Evolutionary conservation across 2,888 invertebrate genomes (phyloP), one percentile per base, ranked within the genome.

Genomic region (Halictus quadricinctus): DNA sequence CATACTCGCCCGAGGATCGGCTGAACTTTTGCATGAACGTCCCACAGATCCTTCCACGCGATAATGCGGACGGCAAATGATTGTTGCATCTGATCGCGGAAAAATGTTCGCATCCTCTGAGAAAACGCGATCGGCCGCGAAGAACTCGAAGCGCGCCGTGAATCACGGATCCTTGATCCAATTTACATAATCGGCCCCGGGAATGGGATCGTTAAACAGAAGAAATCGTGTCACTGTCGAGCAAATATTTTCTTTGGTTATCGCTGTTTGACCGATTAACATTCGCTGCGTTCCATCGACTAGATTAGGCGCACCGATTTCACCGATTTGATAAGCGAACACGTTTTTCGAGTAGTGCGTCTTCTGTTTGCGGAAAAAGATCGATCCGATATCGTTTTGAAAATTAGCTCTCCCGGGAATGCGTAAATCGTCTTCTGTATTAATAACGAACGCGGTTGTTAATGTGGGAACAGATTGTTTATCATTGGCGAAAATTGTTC

Each of bases 341-440:
- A 69, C 36, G 36, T 79, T 79, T 79, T 79, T 74, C 54, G 15
- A 18, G n/a, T 46, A 73, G 66, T 13, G 21, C 13, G 60, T 13
- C n/a, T 1, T 25, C 1, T 60, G 25, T 60, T 25, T 60, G 10
- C 1, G 0, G 21, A 10, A 21, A 21, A 21, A 10, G 54, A 54
- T 54, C 21, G 21, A 8, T 21, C 21, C 21, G 54, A n/a, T 21
- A 54, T 54, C 54, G 10, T 54, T 8, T 54, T 54, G 54, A 54
- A 21, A 54, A 54, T 21, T 8, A 21, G 21, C 29, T 29, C 8
- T 8, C 21, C 0, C 8, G 21, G 54, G 54, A 54, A 54, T 21
- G 54, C 7, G 54, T 5, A n/a, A 54, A 54, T 54, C 2, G 10
- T 0, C 21, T 54, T 21, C 21, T 21, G 54, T n/a, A n/a, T 54